phyloP scores from a whole-genome alignment of 1,140 invertebrate genomes.

The Zaprionus nigranus region DNA sequence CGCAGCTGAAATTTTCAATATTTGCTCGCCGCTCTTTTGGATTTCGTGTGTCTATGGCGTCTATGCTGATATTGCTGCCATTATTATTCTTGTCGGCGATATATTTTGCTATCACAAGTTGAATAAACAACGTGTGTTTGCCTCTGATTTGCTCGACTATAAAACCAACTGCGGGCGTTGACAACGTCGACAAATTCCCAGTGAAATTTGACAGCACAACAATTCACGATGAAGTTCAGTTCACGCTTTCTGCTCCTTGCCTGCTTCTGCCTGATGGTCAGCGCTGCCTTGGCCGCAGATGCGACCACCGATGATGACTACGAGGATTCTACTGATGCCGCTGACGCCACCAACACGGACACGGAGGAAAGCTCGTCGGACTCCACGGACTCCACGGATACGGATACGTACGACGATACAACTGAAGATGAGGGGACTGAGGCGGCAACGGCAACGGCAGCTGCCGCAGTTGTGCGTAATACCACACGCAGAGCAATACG shows the following conservation, averaged over 20 bases:
- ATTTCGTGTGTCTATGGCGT: neutral
- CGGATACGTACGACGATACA: neutral
- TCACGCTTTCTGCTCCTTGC: slow-evolving; percentile 43
- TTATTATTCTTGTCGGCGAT: neutral
- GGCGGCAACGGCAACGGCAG: neutral
- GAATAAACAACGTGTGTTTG: slow-evolving; percentile 23
- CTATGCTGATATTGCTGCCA: neutral
- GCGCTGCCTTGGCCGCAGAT: neutral
- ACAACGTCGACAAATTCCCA: slow-evolving; percentile 7
- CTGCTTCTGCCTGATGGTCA: slow-evolving; percentile 35
- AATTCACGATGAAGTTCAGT: slow-evolving; percentile 55
- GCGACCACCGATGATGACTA: neutral
- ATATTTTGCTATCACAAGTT: slow-evolving; percentile 33
- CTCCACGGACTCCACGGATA: neutral
- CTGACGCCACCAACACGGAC: neutral
- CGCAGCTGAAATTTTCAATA: slow-evolving; percentile 4
- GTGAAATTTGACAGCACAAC: slow-evolving; percentile 32
- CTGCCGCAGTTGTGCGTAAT: neutral
- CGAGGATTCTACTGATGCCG: neutral
- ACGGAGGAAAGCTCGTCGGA: neutral
- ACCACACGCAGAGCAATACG: neutral
- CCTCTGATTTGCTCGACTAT: slow-evolving; percentile 28
- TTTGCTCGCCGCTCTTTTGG: neutral
- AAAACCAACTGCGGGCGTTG: slow-evolving; percentile 29
- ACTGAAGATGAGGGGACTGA: neutral